Percentiles rank a stretch among this genome's conserved stretches.
Evolutionary conservation across 2,888 invertebrate species (phyloP).

Genomic region (Idaea dimidiata): DNA sequence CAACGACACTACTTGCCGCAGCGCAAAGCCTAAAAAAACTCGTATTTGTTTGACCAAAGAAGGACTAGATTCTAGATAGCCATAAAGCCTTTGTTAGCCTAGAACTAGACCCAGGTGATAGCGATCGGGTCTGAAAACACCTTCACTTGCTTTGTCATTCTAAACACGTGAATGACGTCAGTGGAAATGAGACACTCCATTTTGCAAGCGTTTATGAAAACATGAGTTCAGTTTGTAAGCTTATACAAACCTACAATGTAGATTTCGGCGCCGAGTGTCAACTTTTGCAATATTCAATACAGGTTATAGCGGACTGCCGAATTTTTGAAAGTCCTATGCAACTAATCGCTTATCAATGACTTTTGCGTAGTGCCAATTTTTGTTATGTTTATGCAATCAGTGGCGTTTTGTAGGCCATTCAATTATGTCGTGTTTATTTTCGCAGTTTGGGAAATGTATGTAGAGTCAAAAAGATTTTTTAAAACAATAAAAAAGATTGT

Average conservation of each 20-base stretch:
- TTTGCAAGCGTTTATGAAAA: background rate
- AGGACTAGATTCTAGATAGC: background rate
- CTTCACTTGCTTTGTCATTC: background rate
- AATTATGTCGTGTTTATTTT: too few relatives aligned
- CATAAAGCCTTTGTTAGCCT: background rate
- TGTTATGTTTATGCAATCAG: too few relatives aligned
- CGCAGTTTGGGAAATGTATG: too few relatives aligned
- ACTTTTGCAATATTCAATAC: too few relatives aligned
- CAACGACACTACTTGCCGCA: too few relatives aligned
- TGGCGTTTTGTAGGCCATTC: too few relatives aligned
- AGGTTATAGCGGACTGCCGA: too few relatives aligned
- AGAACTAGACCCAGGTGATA: background rate
- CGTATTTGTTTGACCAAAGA: background rate
- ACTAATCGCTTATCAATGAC: too few relatives aligned
- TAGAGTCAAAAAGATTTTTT: too few relatives aligned
- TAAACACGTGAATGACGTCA: background rate
- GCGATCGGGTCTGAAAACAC: background rate
- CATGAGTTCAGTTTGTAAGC: background rate
- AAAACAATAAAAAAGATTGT: too few relatives aligned
- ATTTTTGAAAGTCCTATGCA: too few relatives aligned
- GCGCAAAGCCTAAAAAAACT: background rate
- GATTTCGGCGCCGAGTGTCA: background rate
- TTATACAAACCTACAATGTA: background rate
- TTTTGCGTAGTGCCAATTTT: too few relatives aligned
- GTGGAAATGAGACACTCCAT: background rate